A percentile compares a stretch with the other conserved stretches of the same genome.
phyloP scores from a whole-genome alignment of 1,140 invertebrate species.

The Cyphomyrmex costatus region DNA sequence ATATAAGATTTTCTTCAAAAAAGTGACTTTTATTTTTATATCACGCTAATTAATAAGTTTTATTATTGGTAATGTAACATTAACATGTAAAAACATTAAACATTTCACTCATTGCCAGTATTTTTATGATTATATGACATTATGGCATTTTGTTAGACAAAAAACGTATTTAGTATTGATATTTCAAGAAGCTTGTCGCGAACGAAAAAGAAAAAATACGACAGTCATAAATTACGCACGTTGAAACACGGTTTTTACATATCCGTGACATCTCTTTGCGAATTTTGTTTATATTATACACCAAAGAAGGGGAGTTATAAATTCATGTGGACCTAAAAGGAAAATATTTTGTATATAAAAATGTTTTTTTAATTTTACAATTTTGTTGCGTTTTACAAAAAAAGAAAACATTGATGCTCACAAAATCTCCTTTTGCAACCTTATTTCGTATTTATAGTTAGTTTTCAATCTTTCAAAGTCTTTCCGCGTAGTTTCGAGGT shows the following conservation, averaged over 20 bases:
- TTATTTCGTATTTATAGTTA: background rate
- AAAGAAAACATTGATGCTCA: background rate
- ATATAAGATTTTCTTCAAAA: background rate
- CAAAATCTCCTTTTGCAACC: background rate
- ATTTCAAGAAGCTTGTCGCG: background rate
- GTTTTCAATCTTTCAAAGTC: background rate
- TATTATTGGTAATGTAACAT: background rate
- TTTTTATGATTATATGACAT: constrained; percentile 1
- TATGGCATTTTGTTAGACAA: background rate
- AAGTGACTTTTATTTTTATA: background rate
- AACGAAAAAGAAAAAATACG: background rate
- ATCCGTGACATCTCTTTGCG: background rate
- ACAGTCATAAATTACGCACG: constrained; percentile 2
- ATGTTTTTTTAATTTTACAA: background rate
- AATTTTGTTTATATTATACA: background rate
- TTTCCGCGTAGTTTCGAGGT: background rate
- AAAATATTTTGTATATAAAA: too few relatives aligned
- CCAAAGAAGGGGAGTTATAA: background rate
- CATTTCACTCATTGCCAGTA: background rate
- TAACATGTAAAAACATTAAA: background rate
- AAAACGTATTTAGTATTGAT: background rate
- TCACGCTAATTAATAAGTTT: background rate
- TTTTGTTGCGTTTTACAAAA: background rate
- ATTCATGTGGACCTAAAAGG: background rate
- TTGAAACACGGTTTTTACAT: constrained; percentile 45